These are phyloP conservation scores for Thymallus thymallus DNA, from an alignment of 2,113 vertebrate species.

Conservation along the genomic window DNA sequence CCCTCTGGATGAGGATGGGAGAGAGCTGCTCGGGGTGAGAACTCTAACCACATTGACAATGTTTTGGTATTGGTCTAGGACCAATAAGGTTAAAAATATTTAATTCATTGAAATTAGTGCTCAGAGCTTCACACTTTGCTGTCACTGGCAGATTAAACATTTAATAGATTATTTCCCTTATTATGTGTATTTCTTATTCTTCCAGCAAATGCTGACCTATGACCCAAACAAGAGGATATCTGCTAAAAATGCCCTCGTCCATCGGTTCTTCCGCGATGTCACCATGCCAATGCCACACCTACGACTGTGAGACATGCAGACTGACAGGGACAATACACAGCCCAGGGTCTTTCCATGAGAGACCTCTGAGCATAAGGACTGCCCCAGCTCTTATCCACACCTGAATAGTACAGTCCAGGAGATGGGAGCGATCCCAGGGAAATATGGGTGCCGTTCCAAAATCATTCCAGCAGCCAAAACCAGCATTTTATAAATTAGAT, in stretches of 20 bases:
- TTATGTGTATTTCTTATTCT: not conserved
- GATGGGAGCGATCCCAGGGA: constrained; percentile 30
- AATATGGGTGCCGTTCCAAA: constrained; percentile 16
- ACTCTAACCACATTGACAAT: too few species aligned
- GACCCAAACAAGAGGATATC: constrained; percentile 94
- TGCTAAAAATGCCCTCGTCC: constrained; percentile 88
- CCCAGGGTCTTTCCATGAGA: constrained; percentile 8
- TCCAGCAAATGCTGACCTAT: constrained; percentile 91
- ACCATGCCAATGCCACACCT: constrained; percentile 87
- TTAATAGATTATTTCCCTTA: not conserved
- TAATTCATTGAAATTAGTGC: too few species aligned
- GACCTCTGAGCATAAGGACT: too few species aligned
- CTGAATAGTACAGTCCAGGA: constrained; percentile 19
- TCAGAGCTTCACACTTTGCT: too few species aligned
- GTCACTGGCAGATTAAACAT: too few species aligned
- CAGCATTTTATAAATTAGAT: constrained; percentile 17
- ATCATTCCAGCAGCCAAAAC: constrained; percentile 22
- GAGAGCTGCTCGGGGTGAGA: constrained; percentile 87
- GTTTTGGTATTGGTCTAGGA: too few species aligned
- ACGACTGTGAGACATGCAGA: constrained; percentile 70
- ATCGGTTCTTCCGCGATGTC: constrained; percentile 91
- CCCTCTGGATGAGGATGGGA: constrained; percentile 86
- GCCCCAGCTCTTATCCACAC: not conserved
- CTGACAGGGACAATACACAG: constrained; percentile 10
- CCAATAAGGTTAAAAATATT: too few species aligned